phyloP scores from a whole-genome alignment of 2,888 invertebrate species.

The Ernsta delagoae region DNA sequence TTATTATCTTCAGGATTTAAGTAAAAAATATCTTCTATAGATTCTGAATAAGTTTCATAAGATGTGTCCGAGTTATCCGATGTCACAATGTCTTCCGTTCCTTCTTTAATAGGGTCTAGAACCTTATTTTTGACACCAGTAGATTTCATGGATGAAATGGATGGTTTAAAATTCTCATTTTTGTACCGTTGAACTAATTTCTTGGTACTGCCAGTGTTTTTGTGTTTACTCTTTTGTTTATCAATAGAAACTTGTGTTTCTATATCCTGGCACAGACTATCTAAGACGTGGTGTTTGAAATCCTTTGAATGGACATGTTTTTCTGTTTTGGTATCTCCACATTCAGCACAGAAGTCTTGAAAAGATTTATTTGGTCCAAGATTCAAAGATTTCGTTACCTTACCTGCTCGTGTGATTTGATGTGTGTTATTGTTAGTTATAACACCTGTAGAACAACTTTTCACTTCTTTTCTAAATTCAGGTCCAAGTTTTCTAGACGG shows the following conservation, averaged over 20 bases:
- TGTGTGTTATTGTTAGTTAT: slow-evolving; percentile 42
- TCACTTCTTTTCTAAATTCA: slow-evolving; percentile 47
- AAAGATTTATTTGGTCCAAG: slow-evolving; percentile 45
- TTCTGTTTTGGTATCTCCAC: slow-evolving; percentile 55
- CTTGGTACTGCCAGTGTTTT: slow-evolving; percentile 27
- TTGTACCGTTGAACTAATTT: slow-evolving; percentile 59
- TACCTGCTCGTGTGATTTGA: slow-evolving; percentile 49
- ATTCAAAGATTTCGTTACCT: slow-evolving; percentile 61
- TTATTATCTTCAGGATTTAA: slow-evolving; percentile 52
- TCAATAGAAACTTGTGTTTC: slow-evolving; percentile 34
- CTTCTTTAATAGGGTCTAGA: slow-evolving; percentile 67
- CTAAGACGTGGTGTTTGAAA: background rate
- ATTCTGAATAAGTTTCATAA: slow-evolving; percentile 52
- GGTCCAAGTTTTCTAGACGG: slow-evolving; percentile 14
- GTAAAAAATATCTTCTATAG: slow-evolving; percentile 50
- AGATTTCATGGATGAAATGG: slow-evolving; percentile 57
- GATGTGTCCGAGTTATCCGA: slow-evolving; percentile 38
- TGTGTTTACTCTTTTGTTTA: slow-evolving; percentile 24
- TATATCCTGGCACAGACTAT: slow-evolving; percentile 16
- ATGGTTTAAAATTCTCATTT: slow-evolving; percentile 64
- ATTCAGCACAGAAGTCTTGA: slow-evolving; percentile 50
- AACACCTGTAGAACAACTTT: slow-evolving; percentile 58
- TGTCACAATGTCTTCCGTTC: slow-evolving; percentile 49
- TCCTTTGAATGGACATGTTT: background rate
- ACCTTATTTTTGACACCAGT: slow-evolving; percentile 49